phyloP scores from a whole-genome alignment of 64 coral and sea anemone genomes.

The Astreopora myriophthalma region DNA sequence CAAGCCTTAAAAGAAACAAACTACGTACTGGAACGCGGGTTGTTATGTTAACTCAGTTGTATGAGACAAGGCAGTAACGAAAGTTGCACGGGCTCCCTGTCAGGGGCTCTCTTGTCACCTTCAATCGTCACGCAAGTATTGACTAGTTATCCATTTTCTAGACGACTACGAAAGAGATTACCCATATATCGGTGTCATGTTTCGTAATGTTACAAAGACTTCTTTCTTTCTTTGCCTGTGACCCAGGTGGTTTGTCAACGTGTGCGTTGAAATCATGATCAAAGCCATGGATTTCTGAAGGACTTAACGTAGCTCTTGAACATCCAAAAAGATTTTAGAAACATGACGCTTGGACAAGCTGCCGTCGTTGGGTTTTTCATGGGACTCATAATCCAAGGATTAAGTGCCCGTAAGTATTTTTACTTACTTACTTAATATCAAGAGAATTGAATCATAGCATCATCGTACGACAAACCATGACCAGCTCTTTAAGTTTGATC shows the following conservation, averaged over 20 bases:
- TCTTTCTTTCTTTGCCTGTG: background rate
- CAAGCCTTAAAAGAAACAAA: too few relatives aligned
- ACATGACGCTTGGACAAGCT: background rate
- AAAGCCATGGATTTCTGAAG: background rate
- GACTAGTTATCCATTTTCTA: background rate
- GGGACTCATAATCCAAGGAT: background rate
- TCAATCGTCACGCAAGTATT: too few relatives aligned
- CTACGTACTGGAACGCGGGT: too few relatives aligned
- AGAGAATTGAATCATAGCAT: background rate
- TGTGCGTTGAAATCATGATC: background rate
- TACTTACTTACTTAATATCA: background rate
- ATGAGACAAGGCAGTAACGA: too few relatives aligned
- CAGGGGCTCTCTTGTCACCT: too few relatives aligned
- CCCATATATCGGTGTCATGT: conserved; percentile 1
- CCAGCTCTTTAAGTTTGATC: background rate
- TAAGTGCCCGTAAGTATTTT: conserved; percentile 10
- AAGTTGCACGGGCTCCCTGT: too few relatives aligned
- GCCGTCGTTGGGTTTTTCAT: background rate
- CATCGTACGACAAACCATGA: background rate
- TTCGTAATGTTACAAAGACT: conserved; percentile 2
- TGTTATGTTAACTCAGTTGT: too few relatives aligned
- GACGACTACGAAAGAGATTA: background rate
- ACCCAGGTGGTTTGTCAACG: background rate
- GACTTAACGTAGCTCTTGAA: background rate
- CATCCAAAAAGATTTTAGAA: background rate